phyloP scores from a whole-genome alignment of 2,113 vertebrate genomes.

The Naja naja region DNA sequence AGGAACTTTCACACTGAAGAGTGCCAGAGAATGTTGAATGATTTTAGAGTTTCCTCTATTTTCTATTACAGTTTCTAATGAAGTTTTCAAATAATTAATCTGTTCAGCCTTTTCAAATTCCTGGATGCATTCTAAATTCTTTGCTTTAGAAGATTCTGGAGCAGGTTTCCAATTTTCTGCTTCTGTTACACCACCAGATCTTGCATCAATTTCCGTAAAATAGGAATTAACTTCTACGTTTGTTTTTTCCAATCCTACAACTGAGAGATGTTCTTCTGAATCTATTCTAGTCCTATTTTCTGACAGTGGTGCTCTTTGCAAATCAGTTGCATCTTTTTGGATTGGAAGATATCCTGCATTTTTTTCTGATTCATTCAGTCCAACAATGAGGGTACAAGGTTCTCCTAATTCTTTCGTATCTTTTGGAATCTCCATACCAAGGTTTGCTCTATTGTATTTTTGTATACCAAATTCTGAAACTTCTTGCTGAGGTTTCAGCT shows the following conservation, averaged over 20 bases:
- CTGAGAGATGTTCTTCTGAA: not conserved
- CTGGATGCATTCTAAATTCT: conserved; percentile 15
- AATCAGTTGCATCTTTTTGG: not conserved
- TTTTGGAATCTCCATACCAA: not conserved
- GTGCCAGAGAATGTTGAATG: not conserved
- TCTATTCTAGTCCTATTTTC: not conserved
- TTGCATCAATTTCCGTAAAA: not conserved
- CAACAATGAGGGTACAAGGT: not conserved
- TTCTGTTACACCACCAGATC: not conserved
- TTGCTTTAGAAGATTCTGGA: conserved; percentile 16
- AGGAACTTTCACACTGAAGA: not conserved
- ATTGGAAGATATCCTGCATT: not conserved
- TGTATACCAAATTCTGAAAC: not conserved
- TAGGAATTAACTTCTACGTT: not conserved
- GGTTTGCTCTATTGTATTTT: not conserved
- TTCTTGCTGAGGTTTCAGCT: not conserved
- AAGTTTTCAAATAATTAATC: conserved; percentile 7
- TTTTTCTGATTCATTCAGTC: not conserved
- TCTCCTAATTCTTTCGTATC: not conserved
- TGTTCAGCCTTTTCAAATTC: conserved; percentile 17
- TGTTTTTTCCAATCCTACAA: not conserved
- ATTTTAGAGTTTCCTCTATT: not conserved
- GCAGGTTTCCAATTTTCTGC: not conserved
- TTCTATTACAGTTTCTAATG: conserved; percentile 4
- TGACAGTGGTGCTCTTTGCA: not conserved